Conservation (phyloP, 2,113 vertebrate species). For the Penelope pileata region DNA sequence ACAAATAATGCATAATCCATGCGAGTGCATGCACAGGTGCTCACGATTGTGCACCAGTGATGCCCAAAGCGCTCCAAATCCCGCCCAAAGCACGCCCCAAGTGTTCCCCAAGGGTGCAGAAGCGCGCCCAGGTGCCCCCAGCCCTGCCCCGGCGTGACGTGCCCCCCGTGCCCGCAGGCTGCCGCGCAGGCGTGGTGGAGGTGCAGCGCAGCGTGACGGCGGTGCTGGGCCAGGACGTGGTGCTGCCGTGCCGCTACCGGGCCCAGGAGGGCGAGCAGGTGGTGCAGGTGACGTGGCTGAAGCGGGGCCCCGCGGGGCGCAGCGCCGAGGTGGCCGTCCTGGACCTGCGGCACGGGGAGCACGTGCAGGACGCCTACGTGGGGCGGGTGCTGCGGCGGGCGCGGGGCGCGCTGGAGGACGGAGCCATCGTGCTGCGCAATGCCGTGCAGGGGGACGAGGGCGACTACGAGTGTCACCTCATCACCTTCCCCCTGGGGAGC, state of each 20-base stretch:
- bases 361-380: conserved; percentile 62
- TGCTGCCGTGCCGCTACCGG: conserved; percentile 77
- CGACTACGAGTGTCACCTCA: conserved; percentile 76
- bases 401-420: conserved; percentile 45
- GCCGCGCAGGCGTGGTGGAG: conserved; percentile 55
- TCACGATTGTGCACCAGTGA: too few species aligned
- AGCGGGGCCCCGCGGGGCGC: conserved; percentile 2
- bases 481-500: conserved; percentile 77
- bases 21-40: too few species aligned
- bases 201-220: conserved; percentile 63
- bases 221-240: conserved; percentile 79
- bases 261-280: conserved; percentile 72
- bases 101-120: too few species aligned
- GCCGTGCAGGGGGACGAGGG: conserved; percentile 80
- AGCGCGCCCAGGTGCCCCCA: too few species aligned
- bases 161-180: conserved; percentile 42
- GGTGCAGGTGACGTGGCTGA: conserved; percentile 79
- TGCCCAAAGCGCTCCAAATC: too few species aligned
- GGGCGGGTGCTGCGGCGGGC: conserved; percentile 65
- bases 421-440: conserved; percentile 72
- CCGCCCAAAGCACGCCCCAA: too few species aligned
- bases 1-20: too few species aligned
- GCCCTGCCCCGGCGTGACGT: too few species aligned
- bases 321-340: conserved; percentile 63
- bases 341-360: conserved; percentile 67